Base-by-base conservation (phyloP, 2,888 invertebrate species). In the Ametastegia equiseti region DNA sequence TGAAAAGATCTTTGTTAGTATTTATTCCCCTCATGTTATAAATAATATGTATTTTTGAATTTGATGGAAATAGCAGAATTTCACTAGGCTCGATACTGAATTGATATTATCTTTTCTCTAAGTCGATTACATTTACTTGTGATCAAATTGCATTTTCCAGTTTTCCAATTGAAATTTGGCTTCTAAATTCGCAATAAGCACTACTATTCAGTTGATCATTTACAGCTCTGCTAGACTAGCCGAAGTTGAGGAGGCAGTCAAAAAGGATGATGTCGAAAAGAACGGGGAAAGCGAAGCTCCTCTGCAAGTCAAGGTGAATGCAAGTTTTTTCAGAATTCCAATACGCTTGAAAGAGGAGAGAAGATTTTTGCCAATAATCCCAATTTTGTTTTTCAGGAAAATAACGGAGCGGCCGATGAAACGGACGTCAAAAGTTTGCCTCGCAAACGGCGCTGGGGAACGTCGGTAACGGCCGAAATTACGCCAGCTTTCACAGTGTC, bases 401-500 rank as follows among this genome's bases (percentile, higher is more conserved):
- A 90, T 84, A 86, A 88, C 79, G 86, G 84, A 36, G 82, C 82
- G 82, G 86, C 86, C 82, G 88, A 86, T 39, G 88, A 89, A 81
- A 85, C 86, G 73, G 88, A 89, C 81, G 84, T 86, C 50, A 90
- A 89, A 85, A 86, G 85, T 83, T 84, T 89, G 65, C 90, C 91
- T 75, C 90, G 92, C 69, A 92, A 91, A 84, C 89, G 92, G 81
- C 91, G 92, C 82, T 93, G 93, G 93, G 92, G 92, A 54, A 90
- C 90, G 15, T 89, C 90, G 80, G 86, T 89, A 30, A 84, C 89
- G 15, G 79, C 90, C 9, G 90, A 94, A 47, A 93, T 94, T 80
- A 93, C 94, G 81, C 94, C 95, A 80, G 94, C 95, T 33, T 93
- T 96, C 83, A 94, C 95, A 45, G 96, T 96, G 87, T 96, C 96